Evolutionary conservation across 2,797 vertebrate genomes (phyloP).

Genomic region (Tangara arthus): DNA sequence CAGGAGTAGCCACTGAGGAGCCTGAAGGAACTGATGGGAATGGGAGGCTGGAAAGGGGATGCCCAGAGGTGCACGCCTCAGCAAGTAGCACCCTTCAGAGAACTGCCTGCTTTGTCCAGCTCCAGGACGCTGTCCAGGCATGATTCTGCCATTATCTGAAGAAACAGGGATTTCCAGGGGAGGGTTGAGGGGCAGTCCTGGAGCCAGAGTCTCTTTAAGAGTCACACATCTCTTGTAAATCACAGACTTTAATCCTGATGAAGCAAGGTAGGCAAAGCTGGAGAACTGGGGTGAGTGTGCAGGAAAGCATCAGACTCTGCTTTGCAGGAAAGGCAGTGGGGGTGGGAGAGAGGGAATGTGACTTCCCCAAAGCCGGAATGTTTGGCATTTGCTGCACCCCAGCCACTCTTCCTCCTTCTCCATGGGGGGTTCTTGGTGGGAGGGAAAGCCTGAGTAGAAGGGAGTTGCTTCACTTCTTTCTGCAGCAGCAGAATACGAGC

Average conservation of each 20-base stretch:
- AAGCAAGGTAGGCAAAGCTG: neutral
- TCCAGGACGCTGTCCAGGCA: neutral
- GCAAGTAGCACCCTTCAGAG: neutral
- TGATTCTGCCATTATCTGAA: neutral
- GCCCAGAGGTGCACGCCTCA: neutral
- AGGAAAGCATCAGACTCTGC: neutral
- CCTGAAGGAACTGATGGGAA: neutral
- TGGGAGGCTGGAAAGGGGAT: neutral
- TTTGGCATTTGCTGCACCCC: slow-evolving; percentile 52
- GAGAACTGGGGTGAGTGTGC: fast-evolving
- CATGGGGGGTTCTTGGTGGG: slow-evolving; percentile 32
- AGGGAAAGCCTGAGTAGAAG: neutral
- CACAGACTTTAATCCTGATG: neutral
- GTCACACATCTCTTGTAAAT: neutral
- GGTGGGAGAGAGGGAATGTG: neutral
- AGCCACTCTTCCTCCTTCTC: slow-evolving; percentile 42
- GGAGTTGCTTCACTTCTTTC: slow-evolving; percentile 35
- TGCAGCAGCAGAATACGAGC: neutral
- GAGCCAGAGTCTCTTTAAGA: neutral
- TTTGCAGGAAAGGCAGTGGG: slow-evolving; percentile 15
- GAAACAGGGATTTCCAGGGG: neutral
- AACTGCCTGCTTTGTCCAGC: neutral
- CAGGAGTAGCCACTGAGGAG: neutral
- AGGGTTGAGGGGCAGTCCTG: neutral
- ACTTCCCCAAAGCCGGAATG: slow-evolving; percentile 40